Evolutionary conservation across 2,797 vertebrate genomes (phyloP), one percentile per base, ranked within the genome.

Genomic region (Mormyrops attenuatus): DNA sequence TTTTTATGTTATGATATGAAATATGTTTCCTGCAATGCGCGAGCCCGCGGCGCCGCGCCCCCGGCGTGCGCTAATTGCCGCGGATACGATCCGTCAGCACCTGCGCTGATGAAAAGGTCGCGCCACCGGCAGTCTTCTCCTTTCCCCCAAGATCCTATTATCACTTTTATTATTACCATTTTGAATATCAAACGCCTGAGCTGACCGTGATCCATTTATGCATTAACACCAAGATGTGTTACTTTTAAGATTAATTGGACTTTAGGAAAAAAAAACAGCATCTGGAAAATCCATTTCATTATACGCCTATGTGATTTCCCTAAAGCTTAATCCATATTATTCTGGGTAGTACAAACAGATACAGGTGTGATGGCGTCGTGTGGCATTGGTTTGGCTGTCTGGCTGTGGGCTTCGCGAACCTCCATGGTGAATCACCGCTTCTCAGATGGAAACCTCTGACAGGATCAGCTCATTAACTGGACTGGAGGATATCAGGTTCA

Each of bases 81-180:
- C 15, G 13, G 86, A 22, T 47, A 49, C 53, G 34, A 88, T 53
- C 20, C 50, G 38, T 30, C 69, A 90, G 80, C 89, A 90, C 73
- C 89, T 88, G 87, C 86, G 3, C 77, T 20, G 44, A 34, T 88
- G 50, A 88, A 90, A 90, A 90, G 85, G 89, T 77, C 66, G 22
- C n/a, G n/a, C 38, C 26, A 49, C 50, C 53, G 88, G n/a, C 11
- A 66, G 60, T 34, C 82, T 63, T 89, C 22, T 49, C 85, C 41
- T 60, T 88, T 50, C 63, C 30, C 20, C 2, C 38, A 34, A 34
- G 41, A 22, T 82, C 73, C n/a, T 34, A 60, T 60, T 13, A 90
- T 15, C 30, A 34, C 9, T 34, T 73, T 34, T 38, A 34, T 34
- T 15, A 73, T 77, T 77, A 90, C 60, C 0, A 60, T 89, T 90